Evolutionary conservation across 1,140 invertebrate genomes (phyloP).

Genomic region (Drosophila tani): DNA sequence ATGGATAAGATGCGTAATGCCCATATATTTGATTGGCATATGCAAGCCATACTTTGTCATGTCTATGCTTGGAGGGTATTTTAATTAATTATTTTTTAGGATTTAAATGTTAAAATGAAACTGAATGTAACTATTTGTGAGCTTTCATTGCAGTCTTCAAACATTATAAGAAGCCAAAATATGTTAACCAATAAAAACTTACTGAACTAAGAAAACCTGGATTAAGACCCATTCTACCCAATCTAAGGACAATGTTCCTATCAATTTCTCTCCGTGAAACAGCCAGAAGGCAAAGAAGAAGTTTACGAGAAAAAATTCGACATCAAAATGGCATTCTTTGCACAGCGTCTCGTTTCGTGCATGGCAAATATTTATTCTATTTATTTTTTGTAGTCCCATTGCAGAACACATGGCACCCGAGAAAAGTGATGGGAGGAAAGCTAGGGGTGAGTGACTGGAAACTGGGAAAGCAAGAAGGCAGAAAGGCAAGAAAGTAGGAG

Average conservation of each 20-base stretch:
- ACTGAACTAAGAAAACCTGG: too few species aligned
- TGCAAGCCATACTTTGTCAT: too few species aligned
- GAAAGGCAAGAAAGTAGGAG: background rate
- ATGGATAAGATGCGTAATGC: too few species aligned
- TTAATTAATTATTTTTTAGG: too few species aligned
- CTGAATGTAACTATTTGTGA: too few species aligned
- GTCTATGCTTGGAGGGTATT: too few species aligned
- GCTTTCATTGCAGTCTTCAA: too few species aligned
- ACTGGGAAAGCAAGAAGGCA: background rate
- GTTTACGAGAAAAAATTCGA: conserved; percentile 60
- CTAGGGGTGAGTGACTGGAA: background rate
- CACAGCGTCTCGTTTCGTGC: conserved; percentile 45
- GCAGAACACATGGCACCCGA: conserved; percentile 34
- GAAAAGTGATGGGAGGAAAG: background rate
- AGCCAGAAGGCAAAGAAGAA: conserved; percentile 12
- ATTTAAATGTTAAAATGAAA: too few species aligned
- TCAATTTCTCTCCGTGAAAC: conserved; percentile 5
- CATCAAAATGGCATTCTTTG: conserved; percentile 68
- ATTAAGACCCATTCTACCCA: background rate
- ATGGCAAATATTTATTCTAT: conserved; percentile 69
- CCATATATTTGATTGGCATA: too few species aligned
- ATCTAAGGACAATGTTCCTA: background rate
- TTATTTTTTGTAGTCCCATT: conserved; percentile 13
- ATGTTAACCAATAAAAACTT: too few species aligned
- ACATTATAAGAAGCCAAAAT: too few species aligned